These are phyloP conservation scores for Oryzias woworae DNA, from an alignment of 2,113 vertebrate genomes.

Conservation along the genomic window DNA sequence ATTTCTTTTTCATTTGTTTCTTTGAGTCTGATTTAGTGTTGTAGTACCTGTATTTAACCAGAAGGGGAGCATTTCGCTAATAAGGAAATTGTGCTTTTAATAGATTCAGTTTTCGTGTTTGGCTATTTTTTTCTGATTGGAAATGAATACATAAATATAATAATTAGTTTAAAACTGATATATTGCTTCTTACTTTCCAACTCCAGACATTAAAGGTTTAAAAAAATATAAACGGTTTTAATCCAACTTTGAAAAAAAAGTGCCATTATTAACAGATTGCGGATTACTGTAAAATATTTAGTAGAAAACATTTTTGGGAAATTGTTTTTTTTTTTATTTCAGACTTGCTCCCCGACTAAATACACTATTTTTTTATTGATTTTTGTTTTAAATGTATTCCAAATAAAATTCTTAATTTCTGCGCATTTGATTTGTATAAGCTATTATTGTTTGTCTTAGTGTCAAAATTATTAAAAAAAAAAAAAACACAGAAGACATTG, in stretches of 20 bases:
- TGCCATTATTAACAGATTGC: no score
- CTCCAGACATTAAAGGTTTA: no score
- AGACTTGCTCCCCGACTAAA: background rate
- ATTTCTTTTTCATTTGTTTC: background rate
- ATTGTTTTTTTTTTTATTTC: no score
- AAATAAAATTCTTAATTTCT: constrained; percentile 64
- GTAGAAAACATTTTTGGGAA: no score
- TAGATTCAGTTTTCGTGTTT: no score
- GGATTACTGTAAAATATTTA: no score
- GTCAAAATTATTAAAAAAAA: background rate
- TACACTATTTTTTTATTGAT: constrained; percentile 13
- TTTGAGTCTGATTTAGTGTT: background rate
- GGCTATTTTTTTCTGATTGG: no score
- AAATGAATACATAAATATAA: no score
- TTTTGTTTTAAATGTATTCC: constrained; percentile 56
- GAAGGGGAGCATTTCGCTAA: background rate
- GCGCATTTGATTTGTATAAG: constrained; percentile 19
- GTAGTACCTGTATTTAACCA: background rate
- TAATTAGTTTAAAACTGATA: no score
- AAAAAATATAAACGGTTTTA: no score
- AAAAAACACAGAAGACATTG: constrained; percentile 5
- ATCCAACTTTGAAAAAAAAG: no score
- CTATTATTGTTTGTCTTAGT: background rate
- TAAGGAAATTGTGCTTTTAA: background rate
- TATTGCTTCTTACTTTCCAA: no score